phyloP scores from a whole-genome alignment of 2,797 vertebrate species.

The Pangasius larnaudii region DNA sequence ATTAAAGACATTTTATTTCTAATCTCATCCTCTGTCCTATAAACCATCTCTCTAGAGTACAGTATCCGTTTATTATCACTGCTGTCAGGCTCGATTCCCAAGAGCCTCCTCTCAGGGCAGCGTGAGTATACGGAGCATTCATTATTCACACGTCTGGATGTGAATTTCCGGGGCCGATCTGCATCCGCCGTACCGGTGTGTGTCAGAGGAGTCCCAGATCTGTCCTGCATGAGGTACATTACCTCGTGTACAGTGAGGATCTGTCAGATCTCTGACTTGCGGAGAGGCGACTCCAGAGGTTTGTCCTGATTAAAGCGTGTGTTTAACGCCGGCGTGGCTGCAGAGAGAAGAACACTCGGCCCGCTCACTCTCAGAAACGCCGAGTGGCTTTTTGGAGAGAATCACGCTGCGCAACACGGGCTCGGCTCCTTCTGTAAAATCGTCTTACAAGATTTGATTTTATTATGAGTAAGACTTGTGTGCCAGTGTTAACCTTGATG shows the following conservation, averaged over 20 bases:
- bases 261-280: background rate
- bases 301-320: constrained; percentile 5
- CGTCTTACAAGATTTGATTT: background rate
- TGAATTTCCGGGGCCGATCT: background rate
- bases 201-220: background rate
- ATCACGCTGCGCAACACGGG: background rate
- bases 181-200: background rate
- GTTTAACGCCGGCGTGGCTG: constrained; percentile 37
- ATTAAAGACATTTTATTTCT: background rate
- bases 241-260: background rate
- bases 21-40: background rate
- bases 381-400: constrained; percentile 39
- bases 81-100: background rate
- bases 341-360: background rate
- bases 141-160: constrained; percentile 61
- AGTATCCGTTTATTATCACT: background rate
- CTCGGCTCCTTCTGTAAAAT: background rate
- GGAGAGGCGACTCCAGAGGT: constrained; percentile 13
- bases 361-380: constrained; percentile 32
- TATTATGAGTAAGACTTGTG: background rate
- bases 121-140: constrained; percentile 44
- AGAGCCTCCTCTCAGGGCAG: constrained; percentile 16
- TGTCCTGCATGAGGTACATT: background rate
- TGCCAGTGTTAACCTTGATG: background rate
- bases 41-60: background rate